A percentile compares a stretch with the other conserved stretches of the same genome.
Evolutionary conservation across 2,797 vertebrate genomes (phyloP).

Genomic region (Spondyliosoma cantharus): DNA sequence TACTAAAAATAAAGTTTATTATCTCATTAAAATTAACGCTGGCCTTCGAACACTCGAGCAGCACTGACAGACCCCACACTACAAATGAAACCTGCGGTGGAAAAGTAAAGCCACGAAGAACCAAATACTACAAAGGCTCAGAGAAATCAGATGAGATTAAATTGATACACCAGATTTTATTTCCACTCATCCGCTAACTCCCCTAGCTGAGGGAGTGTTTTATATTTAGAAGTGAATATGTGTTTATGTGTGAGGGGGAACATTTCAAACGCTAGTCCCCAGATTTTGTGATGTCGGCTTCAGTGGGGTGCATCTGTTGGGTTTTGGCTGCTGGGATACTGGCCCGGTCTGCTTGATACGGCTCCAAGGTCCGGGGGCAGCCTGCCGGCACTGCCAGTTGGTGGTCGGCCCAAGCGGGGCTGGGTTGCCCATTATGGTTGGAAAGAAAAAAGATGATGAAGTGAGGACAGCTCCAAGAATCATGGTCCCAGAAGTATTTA

Average conservation of each 20-base stretch:
- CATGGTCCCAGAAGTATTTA: constrained; percentile 41
- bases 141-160: constrained; percentile 61
- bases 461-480: constrained; percentile 38
- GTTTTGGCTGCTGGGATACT: constrained; percentile 61
- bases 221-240: constrained; percentile 72
- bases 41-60: neutral
- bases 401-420: constrained; percentile 49
- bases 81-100: constrained; percentile 7
- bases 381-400: constrained; percentile 60
- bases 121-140: constrained; percentile 37
- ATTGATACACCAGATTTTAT: constrained; percentile 62
- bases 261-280: constrained; percentile 63
- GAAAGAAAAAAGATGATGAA: constrained; percentile 6
- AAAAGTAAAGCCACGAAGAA: constrained; percentile 27
- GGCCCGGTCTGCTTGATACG: constrained; percentile 47
- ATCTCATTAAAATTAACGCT: neutral
- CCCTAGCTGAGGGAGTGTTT: constrained; percentile 46
- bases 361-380: constrained; percentile 63
- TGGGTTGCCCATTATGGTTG: constrained; percentile 53
- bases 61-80: neutral
- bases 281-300: constrained; percentile 70
- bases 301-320: constrained; percentile 69
- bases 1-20: neutral
- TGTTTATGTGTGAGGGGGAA: constrained; percentile 59
- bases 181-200: constrained; percentile 50